Evolutionary conservation across 2,113 vertebrate genomes (phyloP).

Genomic region (Microcebus tavaratra): DNA sequence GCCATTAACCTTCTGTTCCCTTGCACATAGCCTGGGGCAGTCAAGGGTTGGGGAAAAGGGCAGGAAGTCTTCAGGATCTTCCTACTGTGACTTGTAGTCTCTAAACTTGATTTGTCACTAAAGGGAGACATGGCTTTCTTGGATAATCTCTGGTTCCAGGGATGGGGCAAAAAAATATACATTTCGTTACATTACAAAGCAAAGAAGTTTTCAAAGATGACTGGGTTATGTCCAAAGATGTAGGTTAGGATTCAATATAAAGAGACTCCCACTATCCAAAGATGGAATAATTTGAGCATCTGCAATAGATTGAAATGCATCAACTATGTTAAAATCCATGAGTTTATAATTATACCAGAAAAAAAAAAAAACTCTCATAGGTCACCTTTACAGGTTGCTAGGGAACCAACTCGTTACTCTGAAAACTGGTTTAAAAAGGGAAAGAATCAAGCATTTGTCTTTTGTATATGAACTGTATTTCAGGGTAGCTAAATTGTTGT

Average conservation of each 20-base stretch:
- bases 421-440: slow-evolving; percentile 72
- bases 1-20: background rate
- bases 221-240: background rate
- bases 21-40: background rate
- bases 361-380: slow-evolving; percentile 57
- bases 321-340: slow-evolving; percentile 69
- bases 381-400: slow-evolving; percentile 78
- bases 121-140: background rate
- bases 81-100: background rate
- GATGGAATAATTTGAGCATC: slow-evolving; percentile 49
- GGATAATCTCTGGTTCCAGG: background rate
- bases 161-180: background rate
- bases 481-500: slow-evolving; percentile 57
- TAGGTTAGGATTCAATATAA: slow-evolving; percentile 34
- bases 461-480: slow-evolving; percentile 61
- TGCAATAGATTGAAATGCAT: slow-evolving; percentile 60
- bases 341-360: slow-evolving; percentile 71
- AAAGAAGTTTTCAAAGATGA: background rate
- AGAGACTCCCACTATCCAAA: slow-evolving; percentile 19
- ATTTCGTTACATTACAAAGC: background rate
- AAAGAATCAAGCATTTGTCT: slow-evolving; percentile 67
- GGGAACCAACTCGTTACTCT: slow-evolving; percentile 70
- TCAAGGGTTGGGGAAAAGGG: background rate
- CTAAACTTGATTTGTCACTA: background rate
- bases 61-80: background rate